Conservation (phyloP, 2,797 vertebrate genomes). For the Poeciliopsis infans region DNA sequence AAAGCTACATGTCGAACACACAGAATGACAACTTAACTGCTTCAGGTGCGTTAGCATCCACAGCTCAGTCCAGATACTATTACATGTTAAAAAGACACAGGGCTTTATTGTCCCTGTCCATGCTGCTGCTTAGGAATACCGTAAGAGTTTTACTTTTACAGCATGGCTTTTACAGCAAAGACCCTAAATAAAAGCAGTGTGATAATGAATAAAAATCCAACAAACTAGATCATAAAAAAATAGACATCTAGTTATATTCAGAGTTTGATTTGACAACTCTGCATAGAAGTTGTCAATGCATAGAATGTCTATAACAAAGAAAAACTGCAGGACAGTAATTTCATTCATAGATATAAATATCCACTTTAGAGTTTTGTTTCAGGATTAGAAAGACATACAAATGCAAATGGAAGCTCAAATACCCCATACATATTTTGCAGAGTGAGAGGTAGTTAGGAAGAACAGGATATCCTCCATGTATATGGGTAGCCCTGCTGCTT, state of each 20-base stretch:
- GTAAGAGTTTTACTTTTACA: constrained; percentile 24
- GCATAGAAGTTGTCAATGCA: too few relatives aligned
- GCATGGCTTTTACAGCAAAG: neutral
- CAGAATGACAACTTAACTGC: neutral
- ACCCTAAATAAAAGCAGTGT: too few relatives aligned
- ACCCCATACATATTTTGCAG: neutral
- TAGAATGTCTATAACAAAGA: constrained; percentile 23
- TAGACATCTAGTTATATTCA: too few relatives aligned
- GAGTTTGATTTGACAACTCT: too few relatives aligned
- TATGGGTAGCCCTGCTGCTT: constrained; percentile 38
- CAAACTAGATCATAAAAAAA: too few relatives aligned
- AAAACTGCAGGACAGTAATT: constrained; percentile 40
- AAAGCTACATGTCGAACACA: neutral
- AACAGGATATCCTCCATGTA: constrained; percentile 23
- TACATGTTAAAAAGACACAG: neutral
- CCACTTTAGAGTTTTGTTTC: neutral
- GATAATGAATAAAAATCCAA: too few relatives aligned
- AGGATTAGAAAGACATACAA: neutral
- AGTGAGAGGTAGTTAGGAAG: constrained; percentile 14
- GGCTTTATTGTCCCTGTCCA: neutral
- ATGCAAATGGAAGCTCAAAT: neutral
- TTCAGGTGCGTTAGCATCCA: neutral
- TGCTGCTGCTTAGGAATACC: neutral
- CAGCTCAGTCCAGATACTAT: neutral
- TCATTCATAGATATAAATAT: neutral